Evolutionary conservation across 2,888 invertebrate species (phyloP).

Genomic region (Cheilosia pagana): DNA sequence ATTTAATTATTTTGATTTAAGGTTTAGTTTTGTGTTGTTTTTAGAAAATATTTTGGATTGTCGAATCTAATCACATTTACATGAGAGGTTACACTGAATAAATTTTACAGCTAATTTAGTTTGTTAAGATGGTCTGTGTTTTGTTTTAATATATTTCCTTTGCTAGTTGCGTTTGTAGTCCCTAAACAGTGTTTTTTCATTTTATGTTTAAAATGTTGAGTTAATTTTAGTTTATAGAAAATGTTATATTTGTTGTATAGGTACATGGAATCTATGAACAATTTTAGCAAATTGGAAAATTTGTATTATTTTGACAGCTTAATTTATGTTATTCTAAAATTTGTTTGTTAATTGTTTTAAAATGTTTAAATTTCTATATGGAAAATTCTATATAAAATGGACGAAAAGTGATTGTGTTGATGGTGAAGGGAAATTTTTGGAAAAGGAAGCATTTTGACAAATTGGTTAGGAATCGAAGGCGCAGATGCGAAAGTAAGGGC

Average conservation of each 20-base stretch:
- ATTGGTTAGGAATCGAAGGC: neutral
- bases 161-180: conserved; percentile 17
- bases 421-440: neutral
- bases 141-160: conserved; percentile 11
- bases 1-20: conserved; percentile 50
- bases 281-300: conserved; percentile 37
- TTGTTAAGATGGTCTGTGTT: conserved; percentile 23
- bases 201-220: neutral
- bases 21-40: conserved; percentile 16
- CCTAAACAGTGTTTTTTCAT: conserved; percentile 22
- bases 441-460: neutral
- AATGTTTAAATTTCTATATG: neutral
- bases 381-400: conserved; percentile 62
- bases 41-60: conserved; percentile 79
- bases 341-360: conserved; percentile 10
- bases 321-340: conserved; percentile 20
- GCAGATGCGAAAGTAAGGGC: neutral
- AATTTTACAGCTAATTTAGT: conserved; percentile 16
- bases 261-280: conserved; percentile 75
- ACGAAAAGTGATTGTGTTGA: conserved; percentile 56
- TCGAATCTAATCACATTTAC: conserved; percentile 83
- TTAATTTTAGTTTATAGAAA: conserved; percentile 37
- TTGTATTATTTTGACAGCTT: conserved; percentile 13
- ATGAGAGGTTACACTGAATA: conserved; percentile 52
- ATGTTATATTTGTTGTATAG: conserved; percentile 47